Percentiles rank a stretch among this genome's conserved stretches.
Conservation (phyloP, 2,797 vertebrate genomes). For the Channallabes apus region DNA sequence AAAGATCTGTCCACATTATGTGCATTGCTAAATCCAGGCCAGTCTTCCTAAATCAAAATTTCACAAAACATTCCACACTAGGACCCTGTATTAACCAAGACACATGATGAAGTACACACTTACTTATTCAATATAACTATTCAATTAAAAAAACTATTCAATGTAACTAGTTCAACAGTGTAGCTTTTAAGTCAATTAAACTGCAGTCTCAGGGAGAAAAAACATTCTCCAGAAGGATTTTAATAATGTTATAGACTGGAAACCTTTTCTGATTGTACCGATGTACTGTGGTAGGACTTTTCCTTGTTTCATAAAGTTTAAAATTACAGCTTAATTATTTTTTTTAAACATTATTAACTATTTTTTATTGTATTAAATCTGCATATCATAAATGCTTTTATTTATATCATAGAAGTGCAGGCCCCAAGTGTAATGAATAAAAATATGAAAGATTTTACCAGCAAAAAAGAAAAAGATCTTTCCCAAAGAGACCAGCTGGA, state of each 20-base stretch:
- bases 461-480: too few relatives aligned
- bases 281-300: neutral
- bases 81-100: neutral
- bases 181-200: neutral
- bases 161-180: neutral
- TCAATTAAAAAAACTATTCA: neutral
- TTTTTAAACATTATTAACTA: neutral
- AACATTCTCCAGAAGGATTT: neutral
- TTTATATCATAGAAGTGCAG: too few relatives aligned
- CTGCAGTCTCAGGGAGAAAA: neutral
- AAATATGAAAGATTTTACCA: too few relatives aligned
- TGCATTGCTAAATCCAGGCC: neutral
- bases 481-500: neutral
- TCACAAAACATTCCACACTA: neutral
- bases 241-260: neutral
- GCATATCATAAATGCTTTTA: neutral
- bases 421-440: too few relatives aligned
- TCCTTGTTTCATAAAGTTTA: neutral
- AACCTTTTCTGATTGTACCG: neutral
- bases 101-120: neutral
- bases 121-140: neutral
- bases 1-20: slow-evolving; percentile 16
- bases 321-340: neutral
- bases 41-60: neutral
- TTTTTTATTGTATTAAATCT: neutral